Percentiles rank a stretch among this genome's conserved stretches.
phyloP scores from a whole-genome alignment of 2,113 vertebrate genomes.

The Mungos mungo region DNA sequence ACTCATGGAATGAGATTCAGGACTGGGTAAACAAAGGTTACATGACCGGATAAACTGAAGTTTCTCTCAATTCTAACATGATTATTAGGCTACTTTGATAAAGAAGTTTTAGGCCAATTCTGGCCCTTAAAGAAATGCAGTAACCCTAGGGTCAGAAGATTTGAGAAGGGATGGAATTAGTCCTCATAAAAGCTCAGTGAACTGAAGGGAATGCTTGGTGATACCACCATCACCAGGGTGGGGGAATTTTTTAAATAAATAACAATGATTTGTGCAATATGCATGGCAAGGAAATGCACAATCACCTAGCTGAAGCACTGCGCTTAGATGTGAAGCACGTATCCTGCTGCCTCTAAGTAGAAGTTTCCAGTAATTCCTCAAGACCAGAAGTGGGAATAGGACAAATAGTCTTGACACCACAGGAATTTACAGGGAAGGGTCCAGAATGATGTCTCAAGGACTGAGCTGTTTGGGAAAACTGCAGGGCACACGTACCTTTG shows the following conservation, averaged over 20 bases:
- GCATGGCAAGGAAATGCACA: background rate
- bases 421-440: background rate
- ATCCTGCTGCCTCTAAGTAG: background rate
- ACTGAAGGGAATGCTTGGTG: background rate
- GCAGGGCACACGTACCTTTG: too few species aligned
- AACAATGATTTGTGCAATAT: background rate
- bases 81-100: background rate
- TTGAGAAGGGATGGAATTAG: background rate
- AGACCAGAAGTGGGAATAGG: background rate
- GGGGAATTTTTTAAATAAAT: background rate
- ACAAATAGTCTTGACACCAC: background rate
- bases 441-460: background rate
- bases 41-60: background rate
- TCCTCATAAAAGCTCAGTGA: background rate
- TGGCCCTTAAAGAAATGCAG: background rate
- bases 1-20: background rate
- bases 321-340: background rate
- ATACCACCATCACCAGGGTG: background rate
- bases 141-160: background rate
- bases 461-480: background rate
- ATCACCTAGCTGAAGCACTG: background rate
- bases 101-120: background rate
- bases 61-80: background rate
- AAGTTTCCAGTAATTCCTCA: background rate
- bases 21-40: background rate